Base-by-base conservation (phyloP, 2,797 vertebrate species). In the Cyclopterus lumpus region DNA sequence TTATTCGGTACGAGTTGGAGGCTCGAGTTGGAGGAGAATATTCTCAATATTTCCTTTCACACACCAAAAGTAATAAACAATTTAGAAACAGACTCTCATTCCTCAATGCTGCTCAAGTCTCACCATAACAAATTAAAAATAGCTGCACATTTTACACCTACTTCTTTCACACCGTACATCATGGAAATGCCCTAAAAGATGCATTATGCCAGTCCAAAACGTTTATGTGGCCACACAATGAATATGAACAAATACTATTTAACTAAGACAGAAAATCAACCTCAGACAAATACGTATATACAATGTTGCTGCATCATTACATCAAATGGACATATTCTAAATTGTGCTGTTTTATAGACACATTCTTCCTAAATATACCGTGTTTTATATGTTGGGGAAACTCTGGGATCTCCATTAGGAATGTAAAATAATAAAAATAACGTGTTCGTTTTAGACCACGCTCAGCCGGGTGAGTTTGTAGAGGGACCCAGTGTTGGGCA, bases 371-470 rank as follows among this genome's bases (percentile, higher is more conserved):
- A n/a, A 40, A 51, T 28, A 14, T 42, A 38, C 9, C 7, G 14
- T 8, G 15, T 68, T 48, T 66, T 5, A 26, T 9, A 20, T 72
- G 30, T 74, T 30, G 38, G 15, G n/a, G 59, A 59, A 77, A 55
- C 38, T 10, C 4, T 16, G 11, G n/a, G 22, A 59, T 69, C 36
- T 30, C 36, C 10, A 8, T 24, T 14, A 40, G 36, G 4, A 62
- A 46, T 26, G 32, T 14, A 16, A 74, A 74, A 68, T 30, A 58
- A 73, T 54, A 74, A 71, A 30, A 58, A 70, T 48, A 6, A 26
- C 60, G 4, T 62, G 32, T 22, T 2, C 16, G 44, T 61, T n/a
- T 26, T 68, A 6, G 46, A 34, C 26, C 12, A 12, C 3, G 1
- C 26, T 65, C 14, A 18, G 28, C 60, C 2, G 1, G 11, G 22